Evolutionary conservation across 92 coral and sea anemone species (phyloP).

Genomic region (Porites evermanni): DNA sequence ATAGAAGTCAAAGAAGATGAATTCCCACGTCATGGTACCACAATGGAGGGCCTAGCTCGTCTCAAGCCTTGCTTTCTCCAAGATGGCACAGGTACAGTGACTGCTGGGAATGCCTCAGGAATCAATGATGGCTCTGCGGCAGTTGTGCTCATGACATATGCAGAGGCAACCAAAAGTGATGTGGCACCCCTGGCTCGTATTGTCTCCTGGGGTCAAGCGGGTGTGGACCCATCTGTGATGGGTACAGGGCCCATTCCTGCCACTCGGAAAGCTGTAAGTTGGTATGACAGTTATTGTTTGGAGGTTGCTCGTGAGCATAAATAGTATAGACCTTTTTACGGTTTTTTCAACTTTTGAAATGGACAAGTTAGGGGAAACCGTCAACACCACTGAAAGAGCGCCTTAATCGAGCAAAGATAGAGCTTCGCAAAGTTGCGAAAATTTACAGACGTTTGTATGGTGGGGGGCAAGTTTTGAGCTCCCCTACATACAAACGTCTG

Average conservation of each 20-base stretch:
- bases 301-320: no score
- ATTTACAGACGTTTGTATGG: no score
- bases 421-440: no score
- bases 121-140: conserved; percentile 98
- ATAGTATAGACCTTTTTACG: no score
- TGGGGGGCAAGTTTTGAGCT: no score
- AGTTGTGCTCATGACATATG: conserved; percentile 86
- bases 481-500: no score
- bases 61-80: conserved; percentile 93
- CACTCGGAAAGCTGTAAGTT: conserved; percentile 89
- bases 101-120: conserved; percentile 98
- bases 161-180: conserved; percentile 73
- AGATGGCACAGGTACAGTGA: conserved; percentile 94
- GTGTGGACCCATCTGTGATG: conserved; percentile 99
- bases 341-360: no score
- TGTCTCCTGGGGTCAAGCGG: conserved; percentile 97
- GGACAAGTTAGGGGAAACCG: no score
- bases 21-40: conserved; percentile 92
- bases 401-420: no score
- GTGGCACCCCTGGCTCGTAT: conserved; percentile 82
- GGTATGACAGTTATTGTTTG: no score
- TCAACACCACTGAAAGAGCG: no score
- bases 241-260: conserved; percentile 99
- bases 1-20: conserved; percentile 82
- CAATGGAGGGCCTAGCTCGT: conserved; percentile 77